Evolutionary conservation across 2,113 vertebrate genomes (phyloP), one percentile per base, ranked within the genome.

Genomic region (Grallaria varia): DNA sequence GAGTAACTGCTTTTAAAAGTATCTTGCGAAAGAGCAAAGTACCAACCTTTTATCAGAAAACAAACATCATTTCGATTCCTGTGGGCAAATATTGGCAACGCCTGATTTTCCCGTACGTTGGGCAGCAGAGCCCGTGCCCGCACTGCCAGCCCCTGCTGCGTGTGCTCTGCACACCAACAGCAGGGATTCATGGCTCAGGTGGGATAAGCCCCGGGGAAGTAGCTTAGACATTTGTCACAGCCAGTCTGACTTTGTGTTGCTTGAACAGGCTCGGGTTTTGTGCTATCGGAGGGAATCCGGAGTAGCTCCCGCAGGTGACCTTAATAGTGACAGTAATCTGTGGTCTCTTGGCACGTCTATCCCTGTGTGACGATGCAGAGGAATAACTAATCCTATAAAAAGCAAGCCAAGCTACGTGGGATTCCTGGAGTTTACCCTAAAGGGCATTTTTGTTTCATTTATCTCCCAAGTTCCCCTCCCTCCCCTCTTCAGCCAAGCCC

Each of bases 11-110:
- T 89, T 68, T 80, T 27, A 37, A n/a, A 87, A 86, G 62, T 18
- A 71, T 37, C 64, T 96, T 84, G 14, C 1, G 1, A 95, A 94
- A 91, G 96, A 93, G 85, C 95, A 93, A 97, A 96, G 92, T 95
- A 68, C 88, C 86, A 88, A 14, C 14, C 17, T 50, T 72, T 95
- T 97, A 95, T 96, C 92, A 86, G 90, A 96, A 89, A 95, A 68
- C 80, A 97, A 94, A 96, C 10, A 96, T 39, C 0, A 42, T 90
- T 94, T 18, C 69, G 37, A 19, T 8, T 78, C 25, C 18, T 8
- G 40, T 52, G 0, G 10, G 86, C 93, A 96, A 94, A 96, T 62
- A 92, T 47, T 2, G 47, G 68, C 31, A 67, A 67, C 1, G 13
- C 64, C 62, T 28, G 56, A 4, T 73, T 80, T 84, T 82, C 62